These are phyloP conservation scores for Scomber scombrus DNA, from an alignment of 2,113 vertebrate species.

Conservation along the genomic window DNA sequence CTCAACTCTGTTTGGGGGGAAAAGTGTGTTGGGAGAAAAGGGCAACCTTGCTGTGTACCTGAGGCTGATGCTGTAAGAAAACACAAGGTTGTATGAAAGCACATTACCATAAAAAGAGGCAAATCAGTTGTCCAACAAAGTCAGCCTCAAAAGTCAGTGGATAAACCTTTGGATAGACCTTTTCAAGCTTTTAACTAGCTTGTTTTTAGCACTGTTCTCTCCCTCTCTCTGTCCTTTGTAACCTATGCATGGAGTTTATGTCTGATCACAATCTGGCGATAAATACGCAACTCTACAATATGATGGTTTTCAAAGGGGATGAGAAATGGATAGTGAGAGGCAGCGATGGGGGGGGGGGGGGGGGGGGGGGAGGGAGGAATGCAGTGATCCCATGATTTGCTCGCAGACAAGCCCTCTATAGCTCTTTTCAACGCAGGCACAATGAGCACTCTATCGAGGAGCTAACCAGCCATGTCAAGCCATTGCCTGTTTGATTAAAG, in stretches of 20 bases:
- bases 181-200: neutral
- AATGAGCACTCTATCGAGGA: constrained; percentile 82
- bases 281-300: constrained; percentile 20
- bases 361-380: constrained; percentile 74
- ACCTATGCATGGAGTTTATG: neutral
- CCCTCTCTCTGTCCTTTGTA: neutral
- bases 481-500: constrained; percentile 83
- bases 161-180: constrained; percentile 3
- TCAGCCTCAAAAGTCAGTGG: constrained; percentile 17
- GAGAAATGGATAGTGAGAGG: constrained; percentile 29
- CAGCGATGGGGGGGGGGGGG: constrained; percentile 41
- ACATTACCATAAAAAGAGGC: constrained; percentile 23
- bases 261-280: constrained; percentile 18
- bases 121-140: constrained; percentile 35
- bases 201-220: neutral
- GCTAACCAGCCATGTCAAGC: constrained; percentile 80
- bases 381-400: constrained; percentile 81
- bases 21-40: constrained; percentile 6
- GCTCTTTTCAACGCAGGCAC: constrained; percentile 76
- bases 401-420: constrained; percentile 73
- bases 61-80: constrained; percentile 27
- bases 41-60: neutral
- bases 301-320: constrained; percentile 49
- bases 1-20: constrained; percentile 23
- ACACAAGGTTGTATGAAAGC: neutral